Conservation (phyloP, 1,140 invertebrate genomes). For the Caenorhabditis tropicalis region DNA sequence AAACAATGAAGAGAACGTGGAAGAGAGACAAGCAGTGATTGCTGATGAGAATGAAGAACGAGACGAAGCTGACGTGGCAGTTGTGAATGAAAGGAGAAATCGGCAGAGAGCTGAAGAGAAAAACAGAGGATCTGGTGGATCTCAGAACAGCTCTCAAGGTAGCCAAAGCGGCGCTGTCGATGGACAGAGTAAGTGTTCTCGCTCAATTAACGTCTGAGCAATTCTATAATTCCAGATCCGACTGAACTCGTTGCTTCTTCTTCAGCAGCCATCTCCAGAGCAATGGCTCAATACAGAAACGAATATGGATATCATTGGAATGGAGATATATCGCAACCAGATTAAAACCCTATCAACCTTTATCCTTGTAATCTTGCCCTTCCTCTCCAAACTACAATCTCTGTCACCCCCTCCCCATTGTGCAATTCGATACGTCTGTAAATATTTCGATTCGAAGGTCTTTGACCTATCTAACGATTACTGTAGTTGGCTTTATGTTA, state of each 20-base stretch:
- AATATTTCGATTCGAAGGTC: not conserved
- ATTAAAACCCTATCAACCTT: not conserved
- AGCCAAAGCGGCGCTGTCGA: not conserved
- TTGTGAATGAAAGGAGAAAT: not conserved
- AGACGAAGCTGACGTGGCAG: not conserved
- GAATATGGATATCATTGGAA: constrained; percentile 23
- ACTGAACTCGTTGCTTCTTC: not conserved
- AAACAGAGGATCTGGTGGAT: not conserved
- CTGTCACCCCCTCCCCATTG: not conserved
- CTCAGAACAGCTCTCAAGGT: not conserved
- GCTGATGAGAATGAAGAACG: constrained; percentile 7
- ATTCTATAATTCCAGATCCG: not conserved
- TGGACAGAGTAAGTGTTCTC: not conserved
- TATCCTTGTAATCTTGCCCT: not conserved
- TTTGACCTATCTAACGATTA: no score
- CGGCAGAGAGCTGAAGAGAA: not conserved
- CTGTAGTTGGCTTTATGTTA: not conserved
- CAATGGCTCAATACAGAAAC: constrained; percentile 27
- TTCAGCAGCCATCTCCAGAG: not conserved
- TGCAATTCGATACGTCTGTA: no score
- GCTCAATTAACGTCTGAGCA: not conserved
- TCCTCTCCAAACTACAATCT: not conserved
- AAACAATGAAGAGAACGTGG: constrained; percentile 7
- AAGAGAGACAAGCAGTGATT: constrained; percentile 5
- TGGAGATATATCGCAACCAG: constrained; percentile 10